A percentile compares a stretch with the other conserved stretches of the same genome.
Conservation (phyloP, 2,113 vertebrate genomes). For the Gasterosteus nipponicus region DNA sequence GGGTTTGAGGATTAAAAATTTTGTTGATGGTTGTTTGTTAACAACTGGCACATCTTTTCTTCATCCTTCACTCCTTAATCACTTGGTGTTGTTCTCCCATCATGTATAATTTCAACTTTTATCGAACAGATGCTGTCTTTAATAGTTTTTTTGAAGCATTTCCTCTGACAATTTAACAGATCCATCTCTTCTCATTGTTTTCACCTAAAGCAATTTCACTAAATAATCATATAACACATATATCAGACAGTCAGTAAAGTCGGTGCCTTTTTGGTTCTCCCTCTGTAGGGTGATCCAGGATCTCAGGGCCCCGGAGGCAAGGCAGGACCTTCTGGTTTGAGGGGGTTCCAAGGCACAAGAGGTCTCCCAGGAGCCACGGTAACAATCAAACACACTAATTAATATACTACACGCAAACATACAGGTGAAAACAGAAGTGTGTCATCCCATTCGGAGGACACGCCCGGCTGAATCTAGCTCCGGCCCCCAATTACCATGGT, state of each 20-base stretch:
- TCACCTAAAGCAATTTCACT: slow-evolving; percentile 14
- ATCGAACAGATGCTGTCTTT: slow-evolving; percentile 25
- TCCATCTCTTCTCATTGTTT: slow-evolving; percentile 12
- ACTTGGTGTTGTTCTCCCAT: slow-evolving; percentile 25
- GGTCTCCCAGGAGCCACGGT: slow-evolving; percentile 94
- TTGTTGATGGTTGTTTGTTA: background rate
- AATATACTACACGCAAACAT: slow-evolving; percentile 17
- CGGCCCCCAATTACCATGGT: slow-evolving; percentile 60
- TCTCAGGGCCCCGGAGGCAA: slow-evolving; percentile 90
- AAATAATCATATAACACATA: background rate
- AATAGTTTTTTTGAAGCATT: slow-evolving; percentile 21
- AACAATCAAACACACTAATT: slow-evolving; percentile 56
- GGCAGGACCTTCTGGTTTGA: slow-evolving; percentile 90
- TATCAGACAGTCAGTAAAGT: slow-evolving; percentile 4
- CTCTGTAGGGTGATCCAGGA: slow-evolving; percentile 92
- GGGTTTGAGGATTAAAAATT: background rate
- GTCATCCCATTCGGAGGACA: slow-evolving; percentile 31
- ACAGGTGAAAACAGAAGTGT: slow-evolving; percentile 17
- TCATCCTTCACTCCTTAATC: slow-evolving; percentile 19
- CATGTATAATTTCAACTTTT: slow-evolving; percentile 29
- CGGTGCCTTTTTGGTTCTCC: slow-evolving; percentile 35
- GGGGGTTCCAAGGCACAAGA: slow-evolving; percentile 93
- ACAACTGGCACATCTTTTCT: background rate
- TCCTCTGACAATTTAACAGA: background rate
- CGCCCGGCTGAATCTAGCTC: slow-evolving; percentile 39